A percentile compares a stretch with the other conserved stretches of the same genome.
Conservation (phyloP, 1,140 invertebrate genomes). For the Nasonia giraulti region DNA sequence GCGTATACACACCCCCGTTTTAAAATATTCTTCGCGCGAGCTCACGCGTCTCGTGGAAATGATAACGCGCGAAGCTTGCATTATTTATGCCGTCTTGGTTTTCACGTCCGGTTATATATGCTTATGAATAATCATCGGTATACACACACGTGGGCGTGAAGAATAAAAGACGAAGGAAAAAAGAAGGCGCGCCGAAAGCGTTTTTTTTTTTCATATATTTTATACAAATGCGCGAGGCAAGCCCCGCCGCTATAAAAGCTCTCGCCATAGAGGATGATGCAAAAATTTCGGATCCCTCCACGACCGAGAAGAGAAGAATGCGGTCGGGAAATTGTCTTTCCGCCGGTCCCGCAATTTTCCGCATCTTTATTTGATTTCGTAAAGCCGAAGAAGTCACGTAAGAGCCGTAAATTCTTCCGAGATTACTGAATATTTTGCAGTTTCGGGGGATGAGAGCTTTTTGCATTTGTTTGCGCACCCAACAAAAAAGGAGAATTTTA, state of each 20-base stretch:
- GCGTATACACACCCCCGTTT: too few relatives aligned
- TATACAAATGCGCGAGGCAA: neutral
- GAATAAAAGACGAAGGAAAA: neutral
- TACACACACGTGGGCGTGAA: neutral
- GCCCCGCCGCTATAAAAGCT: neutral
- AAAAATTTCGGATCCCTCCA: neutral
- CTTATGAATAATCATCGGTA: constrained; percentile 22
- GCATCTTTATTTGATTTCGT: constrained; percentile 2
- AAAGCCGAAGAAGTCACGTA: neutral
- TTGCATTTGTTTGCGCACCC: neutral
- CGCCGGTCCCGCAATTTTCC: neutral
- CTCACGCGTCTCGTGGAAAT: neutral
- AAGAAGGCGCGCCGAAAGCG: neutral
- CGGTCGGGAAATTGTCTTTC: neutral
- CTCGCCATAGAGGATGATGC: neutral
- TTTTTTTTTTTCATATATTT: constrained; percentile 5
- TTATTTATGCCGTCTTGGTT: neutral
- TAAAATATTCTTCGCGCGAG: neutral
- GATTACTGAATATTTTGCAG: neutral
- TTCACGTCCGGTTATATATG: neutral
- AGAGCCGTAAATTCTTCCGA: neutral
- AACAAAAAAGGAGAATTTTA: too few relatives aligned
- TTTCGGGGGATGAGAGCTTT: neutral
- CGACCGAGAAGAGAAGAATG: neutral
- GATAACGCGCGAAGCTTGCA: neutral